These are phyloP conservation scores for Desmophyllum pertusum DNA, from an alignment of 92 coral and sea anemone species.

Conservation along the genomic window DNA sequence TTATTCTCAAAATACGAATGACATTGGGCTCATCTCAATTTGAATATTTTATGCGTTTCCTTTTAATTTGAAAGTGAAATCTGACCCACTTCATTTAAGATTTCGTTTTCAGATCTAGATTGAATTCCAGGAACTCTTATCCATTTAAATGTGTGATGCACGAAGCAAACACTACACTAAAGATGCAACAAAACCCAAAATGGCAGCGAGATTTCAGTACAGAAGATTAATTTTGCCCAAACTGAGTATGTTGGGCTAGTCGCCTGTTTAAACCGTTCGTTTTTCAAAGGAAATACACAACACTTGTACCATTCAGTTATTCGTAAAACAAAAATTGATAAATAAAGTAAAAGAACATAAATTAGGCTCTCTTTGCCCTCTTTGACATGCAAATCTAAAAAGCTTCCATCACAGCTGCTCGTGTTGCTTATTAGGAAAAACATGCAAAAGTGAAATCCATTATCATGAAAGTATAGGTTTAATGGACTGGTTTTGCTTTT, in stretches of 20 bases:
- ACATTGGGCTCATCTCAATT: background rate
- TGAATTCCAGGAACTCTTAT: background rate
- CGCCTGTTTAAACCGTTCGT: background rate
- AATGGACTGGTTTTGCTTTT: background rate
- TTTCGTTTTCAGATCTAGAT: background rate
- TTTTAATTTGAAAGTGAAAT: background rate
- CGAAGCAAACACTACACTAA: background rate
- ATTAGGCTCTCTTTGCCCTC: background rate
- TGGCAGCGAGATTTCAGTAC: background rate
- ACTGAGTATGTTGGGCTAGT: background rate
- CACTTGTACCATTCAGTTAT: background rate
- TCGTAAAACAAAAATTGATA: background rate
- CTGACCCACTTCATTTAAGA: background rate
- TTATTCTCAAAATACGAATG: background rate
- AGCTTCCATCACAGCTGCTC: background rate
- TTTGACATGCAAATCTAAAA: constrained; percentile 15
- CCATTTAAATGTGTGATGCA: background rate
- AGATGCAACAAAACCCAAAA: background rate
- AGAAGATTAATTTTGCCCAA: background rate
- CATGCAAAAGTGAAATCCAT: background rate
- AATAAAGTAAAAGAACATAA: background rate
- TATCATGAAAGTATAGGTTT: background rate
- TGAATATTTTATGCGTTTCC: background rate
- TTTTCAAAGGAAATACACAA: background rate
- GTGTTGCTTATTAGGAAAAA: background rate